Evolutionary conservation across 2,888 invertebrate genomes (phyloP).

Genomic region (Ommatoiulus sabulosus): DNA sequence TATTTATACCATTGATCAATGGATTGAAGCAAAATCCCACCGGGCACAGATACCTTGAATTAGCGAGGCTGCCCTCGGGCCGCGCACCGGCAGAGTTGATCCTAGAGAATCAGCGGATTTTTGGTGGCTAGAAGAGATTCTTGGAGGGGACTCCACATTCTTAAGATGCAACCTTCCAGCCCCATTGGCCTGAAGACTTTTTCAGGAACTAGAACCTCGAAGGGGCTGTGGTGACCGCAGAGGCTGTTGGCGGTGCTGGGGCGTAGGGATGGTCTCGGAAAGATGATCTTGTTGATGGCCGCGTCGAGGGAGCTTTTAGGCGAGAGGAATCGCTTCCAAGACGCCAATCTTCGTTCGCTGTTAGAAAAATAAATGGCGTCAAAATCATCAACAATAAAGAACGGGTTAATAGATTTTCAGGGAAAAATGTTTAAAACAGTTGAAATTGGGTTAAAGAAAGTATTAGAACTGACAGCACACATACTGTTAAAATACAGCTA

Average conservation of each 20-base stretch:
- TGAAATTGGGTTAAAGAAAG: no score
- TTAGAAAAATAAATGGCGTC: not conserved
- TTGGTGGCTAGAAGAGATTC: slow-evolving; percentile 35
- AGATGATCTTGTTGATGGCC: not conserved
- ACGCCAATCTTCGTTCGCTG: slow-evolving; percentile 56
- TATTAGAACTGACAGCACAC: no score
- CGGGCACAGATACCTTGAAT: slow-evolving; percentile 38
- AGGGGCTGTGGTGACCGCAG: slow-evolving; percentile 31
- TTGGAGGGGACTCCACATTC: not conserved
- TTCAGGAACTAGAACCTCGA: slow-evolving; percentile 52
- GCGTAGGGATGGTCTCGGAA: slow-evolving; percentile 57
- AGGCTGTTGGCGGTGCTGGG: slow-evolving; percentile 51
- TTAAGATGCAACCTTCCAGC: not conserved
- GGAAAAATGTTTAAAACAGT: no score
- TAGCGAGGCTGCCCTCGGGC: slow-evolving; percentile 37
- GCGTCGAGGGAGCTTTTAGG: slow-evolving; percentile 49
- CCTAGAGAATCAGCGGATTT: slow-evolving; percentile 35
- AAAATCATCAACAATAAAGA: not conserved
- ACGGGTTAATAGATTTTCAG: no score
- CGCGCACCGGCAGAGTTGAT: slow-evolving; percentile 41
- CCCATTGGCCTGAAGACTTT: not conserved
- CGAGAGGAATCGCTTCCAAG: slow-evolving; percentile 51
- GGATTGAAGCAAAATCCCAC: slow-evolving; percentile 47
- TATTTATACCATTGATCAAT: not conserved
- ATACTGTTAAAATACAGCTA: no score